Base-by-base conservation (phyloP, 1,140 invertebrate genomes). In the Rhagoletis zephyria region DNA sequence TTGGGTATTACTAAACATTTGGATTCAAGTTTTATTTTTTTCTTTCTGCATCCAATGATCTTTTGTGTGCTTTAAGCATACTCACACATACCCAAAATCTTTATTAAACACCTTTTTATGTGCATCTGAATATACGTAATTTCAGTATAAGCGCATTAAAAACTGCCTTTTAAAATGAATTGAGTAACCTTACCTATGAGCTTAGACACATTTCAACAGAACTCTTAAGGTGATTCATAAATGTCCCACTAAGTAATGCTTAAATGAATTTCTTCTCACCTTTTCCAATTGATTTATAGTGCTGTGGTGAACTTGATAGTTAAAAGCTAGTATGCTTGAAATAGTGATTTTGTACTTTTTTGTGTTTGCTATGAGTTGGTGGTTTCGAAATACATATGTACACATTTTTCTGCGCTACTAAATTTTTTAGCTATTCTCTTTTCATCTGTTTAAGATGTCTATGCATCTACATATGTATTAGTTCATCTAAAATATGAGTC, bases 191-290 rank as follows among this genome's bases (percentile, higher is more conserved):
- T 74, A 16, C 70, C 40, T 51, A 51, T 30, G 1, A 30, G 30
- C 70, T 16, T 48, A 74, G 48, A 74, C 45, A 74, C 16, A 42
- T 48, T 51, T 48, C 45, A 74, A 5, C 42, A 16, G 45, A 45
- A 74, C 30, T 30, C 74, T 59, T 56, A 51, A 81, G 74, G 9
- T 3, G 2, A 12, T 14, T 42, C 9, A 56, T 30, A 81, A 81
- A 81, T 30, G 45, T 81, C 48, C 9, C 5, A 19, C n/a, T 19
- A 81, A n/a, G n/a, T n/a, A n/a, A 56, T 74, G 16, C 19, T 70
- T 48, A 77, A 48, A 14, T 77, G 70, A 19, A n/a, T 45, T 77
- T 30, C 30, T 63, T 81, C 74, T 81, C 74, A 81, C 74, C 74
- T 56, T 56, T 30, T n/a, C n/a, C 4, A 14, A 56, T 56, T 56